Conservation (phyloP, 2,113 vertebrate genomes). For the Pelecanus crispus region DNA sequence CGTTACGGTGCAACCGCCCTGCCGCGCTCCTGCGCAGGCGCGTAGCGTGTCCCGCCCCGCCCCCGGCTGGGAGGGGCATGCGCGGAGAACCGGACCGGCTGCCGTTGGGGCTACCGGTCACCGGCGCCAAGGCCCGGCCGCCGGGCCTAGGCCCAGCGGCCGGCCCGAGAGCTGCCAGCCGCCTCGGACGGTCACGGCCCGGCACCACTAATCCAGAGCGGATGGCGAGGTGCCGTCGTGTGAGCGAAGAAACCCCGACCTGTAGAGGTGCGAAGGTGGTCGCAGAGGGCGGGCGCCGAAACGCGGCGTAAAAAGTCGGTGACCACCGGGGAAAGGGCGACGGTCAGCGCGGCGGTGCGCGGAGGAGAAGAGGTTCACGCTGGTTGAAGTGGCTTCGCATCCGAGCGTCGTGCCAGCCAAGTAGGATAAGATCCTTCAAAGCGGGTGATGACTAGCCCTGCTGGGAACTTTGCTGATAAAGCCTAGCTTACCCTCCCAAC, state of each 20-base stretch:
- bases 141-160: no score
- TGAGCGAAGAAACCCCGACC: accelerated
- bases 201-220: accelerated
- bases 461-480: no score
- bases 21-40: neutral
- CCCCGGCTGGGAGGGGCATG: neutral
- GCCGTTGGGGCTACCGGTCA: no score
- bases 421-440: accelerated
- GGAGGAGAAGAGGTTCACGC: accelerated
- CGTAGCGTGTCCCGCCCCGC: neutral
- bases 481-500: accelerated
- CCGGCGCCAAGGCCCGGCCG: no score
- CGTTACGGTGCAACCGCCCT: neutral
- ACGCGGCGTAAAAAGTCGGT: accelerated
- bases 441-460: no score
- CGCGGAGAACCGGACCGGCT: accelerated
- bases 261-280: accelerated
- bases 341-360: accelerated
- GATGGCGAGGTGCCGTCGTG: accelerated
- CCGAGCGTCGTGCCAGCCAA: no score
- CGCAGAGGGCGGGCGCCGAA: neutral
- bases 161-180: no score
- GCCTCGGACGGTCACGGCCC: no score
- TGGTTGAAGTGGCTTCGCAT: accelerated
- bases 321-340: accelerated